A percentile compares a stretch with the other conserved stretches of the same genome.
Evolutionary conservation across 2,888 invertebrate genomes (phyloP).

Genomic region (Lydus trimaculatus): DNA sequence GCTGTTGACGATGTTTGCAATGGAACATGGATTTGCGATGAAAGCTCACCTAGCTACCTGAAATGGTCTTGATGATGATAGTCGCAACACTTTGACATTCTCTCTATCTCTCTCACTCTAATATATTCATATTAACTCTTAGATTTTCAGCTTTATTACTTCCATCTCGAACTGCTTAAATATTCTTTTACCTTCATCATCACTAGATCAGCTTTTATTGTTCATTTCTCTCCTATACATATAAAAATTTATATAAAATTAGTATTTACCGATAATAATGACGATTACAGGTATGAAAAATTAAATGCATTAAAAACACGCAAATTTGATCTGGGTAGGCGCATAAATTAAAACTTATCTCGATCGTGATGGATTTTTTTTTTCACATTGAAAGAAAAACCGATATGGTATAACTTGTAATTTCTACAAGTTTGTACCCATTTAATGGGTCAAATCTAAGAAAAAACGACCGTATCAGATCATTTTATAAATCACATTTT

Average conservation of each 20-base stretch:
- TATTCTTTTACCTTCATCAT: not conserved
- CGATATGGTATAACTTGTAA: not conserved
- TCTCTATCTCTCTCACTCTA: too few relatives aligned
- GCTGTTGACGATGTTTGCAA: slow-evolving; percentile 23
- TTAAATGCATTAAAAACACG: slow-evolving; percentile 10
- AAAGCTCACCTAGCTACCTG: slow-evolving; percentile 33
- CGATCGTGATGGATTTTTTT: slow-evolving; percentile 8
- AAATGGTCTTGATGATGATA: slow-evolving; percentile 39
- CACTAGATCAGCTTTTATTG: not conserved
- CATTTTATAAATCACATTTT: slow-evolving; percentile 44
- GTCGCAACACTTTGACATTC: slow-evolving; percentile 23
- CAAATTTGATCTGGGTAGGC: slow-evolving; percentile 18
- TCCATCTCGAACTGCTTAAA: not conserved
- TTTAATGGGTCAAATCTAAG: slow-evolving; percentile 24
- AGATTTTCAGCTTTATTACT: not conserved
- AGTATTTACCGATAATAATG: not conserved
- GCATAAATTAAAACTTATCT: slow-evolving; percentile 30
- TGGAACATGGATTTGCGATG: slow-evolving; percentile 27
- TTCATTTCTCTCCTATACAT: not conserved
- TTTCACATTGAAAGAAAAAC: not conserved
- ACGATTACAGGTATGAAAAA: not conserved
- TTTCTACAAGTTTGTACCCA: not conserved
- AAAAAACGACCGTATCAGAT: slow-evolving; percentile 32
- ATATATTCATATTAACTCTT: slow-evolving; percentile 20
- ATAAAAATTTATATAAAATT: not conserved